These are phyloP conservation scores for Amblyornis subalaris DNA, from an alignment of 2,113 vertebrate genomes.

Conservation along the genomic window DNA sequence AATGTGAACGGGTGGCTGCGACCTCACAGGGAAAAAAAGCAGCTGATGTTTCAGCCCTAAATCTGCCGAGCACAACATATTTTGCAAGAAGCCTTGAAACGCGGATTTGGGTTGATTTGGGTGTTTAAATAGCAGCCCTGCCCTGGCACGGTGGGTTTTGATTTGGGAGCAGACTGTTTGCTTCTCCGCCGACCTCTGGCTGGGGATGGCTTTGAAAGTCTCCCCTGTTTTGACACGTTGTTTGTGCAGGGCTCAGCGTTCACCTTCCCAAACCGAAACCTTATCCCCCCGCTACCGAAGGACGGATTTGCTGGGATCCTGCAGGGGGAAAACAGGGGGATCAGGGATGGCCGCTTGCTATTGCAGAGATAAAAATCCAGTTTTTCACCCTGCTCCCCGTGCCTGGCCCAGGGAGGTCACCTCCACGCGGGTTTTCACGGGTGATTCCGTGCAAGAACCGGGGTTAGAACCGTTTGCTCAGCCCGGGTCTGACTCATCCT, in stretches of 20 bases:
- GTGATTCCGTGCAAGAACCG: not conserved
- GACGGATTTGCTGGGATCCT: not conserved
- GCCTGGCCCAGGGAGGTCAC: not conserved
- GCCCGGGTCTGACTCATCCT: conserved; percentile 6
- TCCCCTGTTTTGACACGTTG: conserved; percentile 21
- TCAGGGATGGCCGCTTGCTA: not conserved
- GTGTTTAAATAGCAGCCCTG: not conserved
- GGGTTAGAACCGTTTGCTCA: not conserved
- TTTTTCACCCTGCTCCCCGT: not conserved
- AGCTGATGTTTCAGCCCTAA: not conserved
- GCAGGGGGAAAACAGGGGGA: fast-evolving
- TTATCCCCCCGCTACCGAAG: not conserved
- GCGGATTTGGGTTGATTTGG: not conserved
- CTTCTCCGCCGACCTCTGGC: not conserved
- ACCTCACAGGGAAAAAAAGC: not conserved
- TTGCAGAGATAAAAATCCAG: not conserved
- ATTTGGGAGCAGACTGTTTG: not conserved
- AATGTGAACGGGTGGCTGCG: not conserved
- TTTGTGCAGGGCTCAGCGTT: conserved; percentile 42
- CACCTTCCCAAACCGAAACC: conserved; percentile 26
- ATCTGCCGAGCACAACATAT: not conserved
- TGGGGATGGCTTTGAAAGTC: conserved; percentile 17
- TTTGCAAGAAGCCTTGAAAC: not conserved
- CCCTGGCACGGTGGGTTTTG: not conserved
- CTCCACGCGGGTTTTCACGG: not conserved